Evolutionary conservation across 92 coral and sea anemone species (phyloP), one percentile per base, ranked within the genome.

Genomic region (Scolanthus callimorphus): DNA sequence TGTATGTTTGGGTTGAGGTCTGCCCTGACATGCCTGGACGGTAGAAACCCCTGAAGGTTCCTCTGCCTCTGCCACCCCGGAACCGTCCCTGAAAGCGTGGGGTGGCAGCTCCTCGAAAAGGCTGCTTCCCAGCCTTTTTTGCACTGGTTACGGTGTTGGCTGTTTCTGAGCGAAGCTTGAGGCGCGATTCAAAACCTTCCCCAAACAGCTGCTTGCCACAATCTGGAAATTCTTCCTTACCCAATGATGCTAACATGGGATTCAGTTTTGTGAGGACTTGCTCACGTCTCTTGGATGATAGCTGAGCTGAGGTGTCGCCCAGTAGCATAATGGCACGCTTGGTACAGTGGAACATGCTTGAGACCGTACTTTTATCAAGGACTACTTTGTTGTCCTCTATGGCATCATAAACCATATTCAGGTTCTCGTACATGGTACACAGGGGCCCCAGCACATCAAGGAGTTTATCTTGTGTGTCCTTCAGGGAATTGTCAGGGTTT

Each of bases 131-230:
- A 4, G 49, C 76, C 49, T 30, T 45, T 23, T 60, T 23, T 8
- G 62, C 63, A 3, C 41, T 20, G 4, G 53, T 25, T 0, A 57
- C 60, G 6, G 81, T 66, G 1, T 60, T 38, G 0, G 69, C 76
- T 6, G 75, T 57, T 57, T 75, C 82, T 1, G 57, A 43, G 27
- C 57, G 72, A 22, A 22, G 31, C 41, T 59, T 59, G 1, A 67
- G 64, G 11, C 63, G 64, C 1, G 68, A 1, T 20, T 67, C 70
- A 31, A 74, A 74, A 20, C 81, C 72, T 15, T 63, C 69, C 1
- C 76, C 83, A 65, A 75, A 57, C 0, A 65, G 75, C 23, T 75
- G 69, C 29, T 75, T 66, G 25, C 82, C 75, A 2, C 65, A n/a
- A 17, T 75, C 82, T 2, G 75, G 82, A 29, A 75, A 75, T 8